Base-by-base conservation (phyloP, 2,888 invertebrate species). In the Cybosia mesomella region DNA sequence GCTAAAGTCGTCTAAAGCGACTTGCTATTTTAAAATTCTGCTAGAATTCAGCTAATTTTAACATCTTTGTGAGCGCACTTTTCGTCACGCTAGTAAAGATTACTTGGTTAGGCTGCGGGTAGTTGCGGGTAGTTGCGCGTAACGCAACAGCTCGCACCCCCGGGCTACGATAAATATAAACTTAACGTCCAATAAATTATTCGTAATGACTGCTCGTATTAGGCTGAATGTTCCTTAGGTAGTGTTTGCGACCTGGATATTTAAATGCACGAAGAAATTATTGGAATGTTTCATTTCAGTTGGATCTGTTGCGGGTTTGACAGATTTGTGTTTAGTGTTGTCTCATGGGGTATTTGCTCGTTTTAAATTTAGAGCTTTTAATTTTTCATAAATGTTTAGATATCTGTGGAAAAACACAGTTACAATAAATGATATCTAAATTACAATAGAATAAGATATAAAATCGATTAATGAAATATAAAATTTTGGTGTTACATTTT, bases 401-500 rank as follows among this genome's bases (percentile, higher is more conserved):
- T 70, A 74, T 74, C 81, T 80, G 67, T 32, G 67, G 74, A 68
- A 71, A 71, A 68, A 69, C 67, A 69, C 63, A 74, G 62, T 71
- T 80, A 59, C 62, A 66, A 36, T 80, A 74, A 82, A 81, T 73
- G 71, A 81, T 78, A 74, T 74, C 71, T 80, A 78, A 76, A 74
- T 60, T 81, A 82, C 79, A 78, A 68, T 80, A 78, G 79, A 82
- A 78, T 80, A 81, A 78, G 83, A 80, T 80, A 80, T 71, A 82
- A 83, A 81, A 81, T 72, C 61, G 81, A 78, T 78, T 76, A 76
- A 78, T 79, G 74, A 84, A 83, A 83, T 77, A 82, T 84, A 82
- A 88, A 86, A 79, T 80, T 83, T 89, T 89, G 89, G 88, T 90
- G 89, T 90, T 89, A 85, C 80, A 83, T 77, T 78, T 82, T 83